Evolutionary conservation across 2,888 invertebrate genomes (phyloP).

Genomic region (Clistopyga incitator): DNA sequence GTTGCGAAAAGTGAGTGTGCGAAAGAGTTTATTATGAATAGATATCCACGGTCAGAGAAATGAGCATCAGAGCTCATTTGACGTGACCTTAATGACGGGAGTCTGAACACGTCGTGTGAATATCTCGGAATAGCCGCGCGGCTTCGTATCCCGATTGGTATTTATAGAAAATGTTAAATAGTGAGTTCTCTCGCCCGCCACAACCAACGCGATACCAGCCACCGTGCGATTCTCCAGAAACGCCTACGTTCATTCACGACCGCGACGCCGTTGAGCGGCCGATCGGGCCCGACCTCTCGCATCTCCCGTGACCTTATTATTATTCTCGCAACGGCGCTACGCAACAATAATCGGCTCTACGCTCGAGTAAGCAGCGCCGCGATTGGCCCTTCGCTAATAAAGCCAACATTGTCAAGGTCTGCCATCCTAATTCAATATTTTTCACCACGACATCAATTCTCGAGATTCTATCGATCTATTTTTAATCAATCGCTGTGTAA

Average conservation of each 20-base stretch:
- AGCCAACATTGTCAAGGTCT: background rate
- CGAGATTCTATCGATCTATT: too few relatives aligned
- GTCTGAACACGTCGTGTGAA: slow-evolving; percentile 12
- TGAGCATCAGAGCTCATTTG: background rate
- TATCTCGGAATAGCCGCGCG: slow-evolving; percentile 30
- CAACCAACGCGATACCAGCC: background rate
- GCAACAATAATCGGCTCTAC: background rate
- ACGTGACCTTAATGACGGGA: slow-evolving; percentile 50
- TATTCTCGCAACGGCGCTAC: background rate
- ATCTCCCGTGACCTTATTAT: slow-evolving; percentile 25
- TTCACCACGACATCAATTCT: background rate
- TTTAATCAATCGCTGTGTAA: too few relatives aligned
- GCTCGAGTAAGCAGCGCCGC: background rate
- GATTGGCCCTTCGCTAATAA: background rate
- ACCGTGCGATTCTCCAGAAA: slow-evolving; percentile 20
- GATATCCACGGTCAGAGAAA: background rate
- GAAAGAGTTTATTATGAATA: background rate
- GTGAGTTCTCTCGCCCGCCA: slow-evolving; percentile 3
- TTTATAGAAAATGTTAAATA: slow-evolving; percentile 33
- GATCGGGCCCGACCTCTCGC: background rate
- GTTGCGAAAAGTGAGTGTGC: background rate
- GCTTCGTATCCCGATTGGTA: slow-evolving; percentile 3
- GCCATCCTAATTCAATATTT: background rate
- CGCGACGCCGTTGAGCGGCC: background rate
- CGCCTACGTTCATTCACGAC: slow-evolving; percentile 44